Conservation (phyloP, 2,888 invertebrate genomes). For the Eucriotettix oculatus region DNA sequence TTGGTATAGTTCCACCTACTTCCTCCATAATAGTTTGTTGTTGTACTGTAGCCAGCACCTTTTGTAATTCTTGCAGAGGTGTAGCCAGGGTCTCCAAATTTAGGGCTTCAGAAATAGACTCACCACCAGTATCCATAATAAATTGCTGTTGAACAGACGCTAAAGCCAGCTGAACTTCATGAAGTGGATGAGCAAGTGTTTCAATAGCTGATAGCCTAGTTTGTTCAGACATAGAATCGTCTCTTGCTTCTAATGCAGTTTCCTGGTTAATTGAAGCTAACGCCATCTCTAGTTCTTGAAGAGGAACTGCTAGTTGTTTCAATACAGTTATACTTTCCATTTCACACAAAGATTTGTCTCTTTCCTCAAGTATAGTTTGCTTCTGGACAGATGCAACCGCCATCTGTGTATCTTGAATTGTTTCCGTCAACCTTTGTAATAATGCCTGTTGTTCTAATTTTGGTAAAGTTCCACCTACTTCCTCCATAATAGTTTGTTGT, state of each 20-base stretch:
- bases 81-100: not conserved
- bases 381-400: constrained; percentile 11
- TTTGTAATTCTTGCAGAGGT: not conserved
- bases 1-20: not conserved
- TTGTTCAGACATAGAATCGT: constrained; percentile 13
- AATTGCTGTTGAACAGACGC: constrained; percentile 10
- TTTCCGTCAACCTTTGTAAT: constrained; percentile 10
- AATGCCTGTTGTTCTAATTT: not conserved
- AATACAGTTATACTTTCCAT: not conserved
- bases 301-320: not conserved
- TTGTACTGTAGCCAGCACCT: not conserved
- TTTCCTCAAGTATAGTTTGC: constrained; percentile 3
- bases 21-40: not conserved
- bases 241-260: not conserved
- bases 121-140: constrained; percentile 9
- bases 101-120: constrained; percentile 14
- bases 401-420: constrained; percentile 10
- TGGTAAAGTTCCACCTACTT: not conserved
- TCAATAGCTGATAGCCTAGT: constrained; percentile 23
- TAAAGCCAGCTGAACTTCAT: constrained; percentile 15
- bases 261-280: not conserved
- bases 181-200: constrained; percentile 20
- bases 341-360: constrained; percentile 7
- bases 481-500: not conserved
- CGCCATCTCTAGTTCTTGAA: not conserved